phyloP scores from a whole-genome alignment of 2,888 invertebrate genomes.

The Habroteleia sp. region DNA sequence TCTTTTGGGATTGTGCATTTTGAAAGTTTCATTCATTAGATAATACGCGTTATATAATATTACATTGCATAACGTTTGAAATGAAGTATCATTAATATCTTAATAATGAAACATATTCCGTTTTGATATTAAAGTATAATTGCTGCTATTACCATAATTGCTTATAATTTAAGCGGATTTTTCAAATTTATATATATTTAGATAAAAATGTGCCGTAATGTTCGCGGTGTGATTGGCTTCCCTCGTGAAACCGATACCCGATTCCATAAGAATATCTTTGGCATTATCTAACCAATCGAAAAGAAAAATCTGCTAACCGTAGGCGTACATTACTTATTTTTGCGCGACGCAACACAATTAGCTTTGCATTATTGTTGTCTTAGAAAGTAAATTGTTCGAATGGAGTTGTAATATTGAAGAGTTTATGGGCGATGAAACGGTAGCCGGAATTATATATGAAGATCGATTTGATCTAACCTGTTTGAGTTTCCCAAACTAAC shows the following conservation, averaged over 20 bases:
- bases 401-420: conserved; percentile 15
- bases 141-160: too few relatives aligned
- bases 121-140: conserved; percentile 6
- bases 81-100: conserved; percentile 16
- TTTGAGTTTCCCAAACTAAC: conserved; percentile 28
- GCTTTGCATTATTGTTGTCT: conserved; percentile 2
- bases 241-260: too few relatives aligned
- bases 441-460: conserved; percentile 16
- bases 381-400: conserved; percentile 4
- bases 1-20: neutral
- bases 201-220: too few relatives aligned
- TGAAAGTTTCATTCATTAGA: conserved; percentile 4
- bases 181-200: too few relatives aligned
- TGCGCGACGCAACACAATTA: too few relatives aligned
- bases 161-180: too few relatives aligned
- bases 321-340: too few relatives aligned
- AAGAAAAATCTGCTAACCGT: too few relatives aligned
- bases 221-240: too few relatives aligned
- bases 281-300: too few relatives aligned
- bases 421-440: conserved; percentile 16
- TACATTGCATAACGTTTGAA: conserved; percentile 6
- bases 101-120: conserved; percentile 13
- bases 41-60: conserved; percentile 10
- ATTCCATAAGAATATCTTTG: too few relatives aligned
- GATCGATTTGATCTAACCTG: conserved; percentile 41